phyloP scores from a whole-genome alignment of 1,140 invertebrate genomes.

The Euura lappo region DNA sequence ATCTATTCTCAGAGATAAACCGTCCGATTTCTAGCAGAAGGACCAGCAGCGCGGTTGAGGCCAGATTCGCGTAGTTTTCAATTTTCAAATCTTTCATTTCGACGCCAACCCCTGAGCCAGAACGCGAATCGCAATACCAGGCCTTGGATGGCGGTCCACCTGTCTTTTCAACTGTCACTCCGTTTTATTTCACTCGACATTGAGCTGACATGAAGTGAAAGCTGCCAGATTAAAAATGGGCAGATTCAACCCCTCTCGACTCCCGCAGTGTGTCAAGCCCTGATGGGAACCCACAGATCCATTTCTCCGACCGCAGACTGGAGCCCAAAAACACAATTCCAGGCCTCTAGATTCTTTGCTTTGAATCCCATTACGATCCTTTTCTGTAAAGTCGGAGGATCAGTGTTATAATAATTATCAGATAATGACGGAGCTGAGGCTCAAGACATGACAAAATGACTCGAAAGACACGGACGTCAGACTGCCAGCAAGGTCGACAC shows the following conservation, averaged over 20 bases:
- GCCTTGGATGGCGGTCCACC: slow-evolving; percentile 24
- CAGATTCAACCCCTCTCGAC: slow-evolving; percentile 31
- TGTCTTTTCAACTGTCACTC: slow-evolving; percentile 35
- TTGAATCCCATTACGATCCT: background rate
- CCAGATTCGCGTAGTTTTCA: background rate
- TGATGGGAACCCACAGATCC: background rate
- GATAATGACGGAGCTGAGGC: too few relatives aligned
- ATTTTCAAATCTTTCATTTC: background rate
- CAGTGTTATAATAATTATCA: too few relatives aligned
- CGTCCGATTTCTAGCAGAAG: background rate
- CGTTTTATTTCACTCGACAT: slow-evolving; percentile 43
- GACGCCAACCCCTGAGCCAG: too few relatives aligned
- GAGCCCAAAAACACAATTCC: background rate
- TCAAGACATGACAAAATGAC: too few relatives aligned
- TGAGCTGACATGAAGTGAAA: slow-evolving; percentile 40
- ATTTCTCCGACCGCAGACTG: background rate
- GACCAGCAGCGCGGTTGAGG: background rate
- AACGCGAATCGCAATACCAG: slow-evolving; percentile 10
- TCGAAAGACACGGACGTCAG: too few relatives aligned
- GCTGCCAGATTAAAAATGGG: slow-evolving; percentile 51
- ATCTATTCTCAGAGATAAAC: background rate
- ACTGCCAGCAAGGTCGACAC: too few relatives aligned
- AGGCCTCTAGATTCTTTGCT: background rate
- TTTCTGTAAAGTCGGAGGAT: too few relatives aligned
- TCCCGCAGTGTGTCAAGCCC: background rate